Evolutionary conservation across 2,888 invertebrate species (phyloP), one percentile per base, ranked within the genome.

Genomic region (Heliconius erato): DNA sequence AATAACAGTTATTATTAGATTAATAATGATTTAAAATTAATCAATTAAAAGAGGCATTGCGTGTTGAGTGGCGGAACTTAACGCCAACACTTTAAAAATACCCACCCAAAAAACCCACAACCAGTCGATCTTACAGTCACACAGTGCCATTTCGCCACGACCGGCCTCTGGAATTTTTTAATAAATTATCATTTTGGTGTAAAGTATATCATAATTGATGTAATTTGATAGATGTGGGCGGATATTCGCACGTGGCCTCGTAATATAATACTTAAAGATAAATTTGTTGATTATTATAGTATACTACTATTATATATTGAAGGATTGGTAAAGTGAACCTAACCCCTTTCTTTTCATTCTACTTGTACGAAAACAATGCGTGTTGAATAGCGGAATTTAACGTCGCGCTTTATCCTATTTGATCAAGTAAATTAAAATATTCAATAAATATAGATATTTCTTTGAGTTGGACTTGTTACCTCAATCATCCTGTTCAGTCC

Each of bases 211-310:
- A 23, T n/a, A n/a, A 14, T 32, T 32, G 14, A 74, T 32, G 32
- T 59, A 74, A 74, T 74, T 9, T 32, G 74, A 59, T 32, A 74
- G 49, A 49, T 19, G 54, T 74, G 74, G 74, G 74, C 32, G 74
- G 74, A 32, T 74, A 59, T 28, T 74, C n/a, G 54, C 74, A 59
- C n/a, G 54, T 54, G 71, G 32, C 32, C 32, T 12, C n/a, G 74
- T 74, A 59, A 59, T 74, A 54, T 49, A 59, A 74, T 74, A 74
- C n/a, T 32, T 6, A n/a, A 54, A 71, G 35, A 14, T 40, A 71
- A 5, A 40, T 40, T 40, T 16, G 12, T 40, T n/a, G n/a, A 23
- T 67, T 67, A 67, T 28, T 16, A 28, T 67, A 28, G 28, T 12
- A 63, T 4, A 63, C n/a, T 63, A n/a, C 11, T n/a, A n/a, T n/a